phyloP scores from a whole-genome alignment of 2,888 invertebrate genomes.

The Toxonevra muliebris region DNA sequence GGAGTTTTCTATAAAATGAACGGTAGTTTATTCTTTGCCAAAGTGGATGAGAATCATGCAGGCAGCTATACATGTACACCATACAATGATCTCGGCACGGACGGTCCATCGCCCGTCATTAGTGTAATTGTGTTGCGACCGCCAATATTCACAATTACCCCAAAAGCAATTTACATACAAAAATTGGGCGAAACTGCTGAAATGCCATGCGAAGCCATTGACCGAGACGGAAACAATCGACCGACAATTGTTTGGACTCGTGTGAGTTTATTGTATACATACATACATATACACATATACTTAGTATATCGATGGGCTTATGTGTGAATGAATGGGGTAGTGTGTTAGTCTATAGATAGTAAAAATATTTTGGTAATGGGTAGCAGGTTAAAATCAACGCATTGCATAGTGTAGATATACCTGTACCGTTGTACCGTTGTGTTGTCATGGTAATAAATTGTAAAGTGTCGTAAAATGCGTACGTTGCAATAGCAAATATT shows the following conservation, averaged over 20 bases:
- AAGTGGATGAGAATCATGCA: conserved; percentile 85
- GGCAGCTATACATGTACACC: conserved; percentile 93
- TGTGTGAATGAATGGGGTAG: too few species aligned
- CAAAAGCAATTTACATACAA: conserved; percentile 84
- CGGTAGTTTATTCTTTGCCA: conserved; percentile 83
- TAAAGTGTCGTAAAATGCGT: conserved; percentile 25
- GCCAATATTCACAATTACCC: conserved; percentile 82
- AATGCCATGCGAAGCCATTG: conserved; percentile 83
- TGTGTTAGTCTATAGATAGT: too few species aligned
- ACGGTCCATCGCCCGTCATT: conserved; percentile 84
- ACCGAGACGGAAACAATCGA: conserved; percentile 73
- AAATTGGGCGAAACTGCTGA: conserved; percentile 82
- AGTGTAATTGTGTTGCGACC: conserved; percentile 86
- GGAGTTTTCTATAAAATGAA: conserved; percentile 87
- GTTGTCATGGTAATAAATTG: conserved; percentile 24
- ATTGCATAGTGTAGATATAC: too few species aligned
- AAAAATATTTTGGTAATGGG: too few species aligned
- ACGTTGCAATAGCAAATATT: conserved; percentile 3
- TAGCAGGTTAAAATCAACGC: too few species aligned
- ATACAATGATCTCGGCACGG: conserved; percentile 86
- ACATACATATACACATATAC: not conserved
- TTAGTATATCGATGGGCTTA: not conserved
- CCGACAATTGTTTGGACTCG: conserved; percentile 76
- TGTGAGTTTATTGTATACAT: conserved; percentile 63
- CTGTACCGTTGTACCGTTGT: too few species aligned